Base-by-base conservation (phyloP, 2,888 invertebrate species). In the Clistopyga incitator region DNA sequence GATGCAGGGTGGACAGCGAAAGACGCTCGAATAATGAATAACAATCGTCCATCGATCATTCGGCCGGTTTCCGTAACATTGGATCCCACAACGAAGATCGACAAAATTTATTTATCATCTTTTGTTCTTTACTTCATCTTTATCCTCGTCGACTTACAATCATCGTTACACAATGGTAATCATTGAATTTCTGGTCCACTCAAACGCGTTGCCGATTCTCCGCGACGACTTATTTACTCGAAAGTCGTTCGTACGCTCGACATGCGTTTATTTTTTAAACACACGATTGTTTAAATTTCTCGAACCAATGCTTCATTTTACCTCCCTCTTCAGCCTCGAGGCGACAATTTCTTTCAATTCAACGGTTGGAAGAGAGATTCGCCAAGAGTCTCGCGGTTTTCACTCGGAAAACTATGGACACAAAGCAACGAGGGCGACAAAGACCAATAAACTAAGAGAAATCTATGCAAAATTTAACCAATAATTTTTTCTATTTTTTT, bases 131-230 rank as follows among this genome's bases (percentile, higher is more conserved):
- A 8, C 4, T 67, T 23, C n/a, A 38, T 64, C 64, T 38, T 42
- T 20, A 38, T 64, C 34, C 64, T 64, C 64, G 13, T 64, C 11
- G 38, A 42, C 64, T 64, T 64, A 64, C 64, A 64, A 29, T 70
- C 13, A 70, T 59, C 72, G 25, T 59, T n/a, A 38, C 34, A 72
- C 72, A 61, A 29, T 59, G 13, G 61, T 47, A 61, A 61, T 47
- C 18, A 61, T 74, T 59, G 47, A 47, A 29, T 47, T 74, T 74
- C 72, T 74, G 72, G 61, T 74, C 72, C 72, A 13, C 29, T 74
- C 72, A 47, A 61, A 18, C 34, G 38, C 18, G 18, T 15, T 3
- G 13, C 20, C n/a, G 18, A 59, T 29, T 59, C 25, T 6, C 25
- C 59, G 29, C 34, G 56, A 56, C 25, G 15, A 71, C 25, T 45